Evolutionary conservation across 1,140 invertebrate species (phyloP).

Genomic region (Drosophila eugracilis): DNA sequence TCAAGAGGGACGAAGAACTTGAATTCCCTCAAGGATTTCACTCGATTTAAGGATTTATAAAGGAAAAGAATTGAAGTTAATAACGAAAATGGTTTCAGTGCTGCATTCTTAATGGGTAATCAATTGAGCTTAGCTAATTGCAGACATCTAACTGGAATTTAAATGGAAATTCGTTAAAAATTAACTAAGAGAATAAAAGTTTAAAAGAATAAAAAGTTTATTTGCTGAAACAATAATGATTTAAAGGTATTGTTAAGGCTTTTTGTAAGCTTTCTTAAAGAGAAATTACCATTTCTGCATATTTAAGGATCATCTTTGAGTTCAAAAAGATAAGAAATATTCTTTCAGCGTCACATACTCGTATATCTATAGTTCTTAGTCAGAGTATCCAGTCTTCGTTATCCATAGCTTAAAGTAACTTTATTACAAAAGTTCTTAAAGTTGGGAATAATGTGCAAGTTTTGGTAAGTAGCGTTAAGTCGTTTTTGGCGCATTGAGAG

Average conservation of each 20-base stretch:
- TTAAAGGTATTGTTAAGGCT: too few relatives aligned
- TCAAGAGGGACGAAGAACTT: neutral
- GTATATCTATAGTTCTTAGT: neutral
- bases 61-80: neutral
- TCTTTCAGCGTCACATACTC: too few relatives aligned
- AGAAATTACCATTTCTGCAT: too few relatives aligned
- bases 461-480: constrained; percentile 21
- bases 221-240: too few relatives aligned
- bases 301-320: neutral
- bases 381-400: constrained; percentile 14
- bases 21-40: neutral
- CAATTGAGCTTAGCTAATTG: neutral
- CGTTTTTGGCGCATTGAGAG: constrained; percentile 7
- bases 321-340: too few relatives aligned
- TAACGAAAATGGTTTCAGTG: neutral
- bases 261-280: too few relatives aligned
- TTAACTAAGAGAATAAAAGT: too few relatives aligned
- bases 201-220: too few relatives aligned
- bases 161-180: too few relatives aligned
- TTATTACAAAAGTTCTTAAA: constrained; percentile 4
- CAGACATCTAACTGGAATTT: neutral
- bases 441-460: constrained; percentile 10
- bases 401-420: neutral
- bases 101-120: neutral
- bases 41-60: neutral